phyloP scores from a whole-genome alignment of 2,113 vertebrate genomes.

The Columba livia region DNA sequence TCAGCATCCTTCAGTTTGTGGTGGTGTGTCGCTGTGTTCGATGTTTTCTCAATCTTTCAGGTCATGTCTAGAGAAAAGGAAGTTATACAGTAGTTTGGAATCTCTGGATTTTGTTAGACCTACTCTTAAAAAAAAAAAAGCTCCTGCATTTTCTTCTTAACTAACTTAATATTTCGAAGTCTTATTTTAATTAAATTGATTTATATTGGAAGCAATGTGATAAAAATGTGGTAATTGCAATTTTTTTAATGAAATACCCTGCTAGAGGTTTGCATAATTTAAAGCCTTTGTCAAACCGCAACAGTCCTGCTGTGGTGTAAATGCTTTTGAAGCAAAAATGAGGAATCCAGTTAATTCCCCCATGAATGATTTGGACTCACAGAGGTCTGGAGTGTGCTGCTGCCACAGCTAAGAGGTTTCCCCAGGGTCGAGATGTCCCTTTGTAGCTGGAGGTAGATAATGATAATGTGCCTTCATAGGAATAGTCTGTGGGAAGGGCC shows the following conservation, averaged over 20 bases:
- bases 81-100: not conserved
- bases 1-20: not conserved
- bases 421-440: accelerated
- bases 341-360: not conserved
- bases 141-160: not conserved
- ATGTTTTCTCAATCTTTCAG: not conserved
- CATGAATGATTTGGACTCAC: accelerated
- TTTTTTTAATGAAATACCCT: not conserved
- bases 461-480: not conserved
- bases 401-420: not conserved
- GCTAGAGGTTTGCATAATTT: not conserved
- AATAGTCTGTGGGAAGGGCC: not conserved
- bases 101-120: not conserved
- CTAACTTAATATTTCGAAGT: not conserved
- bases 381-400: not conserved
- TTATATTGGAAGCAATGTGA: not conserved
- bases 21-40: not conserved
- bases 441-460: not conserved
- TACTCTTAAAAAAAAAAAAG: not conserved
- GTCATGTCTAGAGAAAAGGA: not conserved
- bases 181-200: not conserved
- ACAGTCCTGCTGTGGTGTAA: not conserved
- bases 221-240: not conserved
- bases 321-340: not conserved
- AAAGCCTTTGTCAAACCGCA: not conserved